Percentiles rank a stretch among this genome's conserved stretches.
These are phyloP conservation scores for Parnassius glacialis DNA, from an alignment of 2,888 invertebrate genomes.

Conservation along the genomic window DNA sequence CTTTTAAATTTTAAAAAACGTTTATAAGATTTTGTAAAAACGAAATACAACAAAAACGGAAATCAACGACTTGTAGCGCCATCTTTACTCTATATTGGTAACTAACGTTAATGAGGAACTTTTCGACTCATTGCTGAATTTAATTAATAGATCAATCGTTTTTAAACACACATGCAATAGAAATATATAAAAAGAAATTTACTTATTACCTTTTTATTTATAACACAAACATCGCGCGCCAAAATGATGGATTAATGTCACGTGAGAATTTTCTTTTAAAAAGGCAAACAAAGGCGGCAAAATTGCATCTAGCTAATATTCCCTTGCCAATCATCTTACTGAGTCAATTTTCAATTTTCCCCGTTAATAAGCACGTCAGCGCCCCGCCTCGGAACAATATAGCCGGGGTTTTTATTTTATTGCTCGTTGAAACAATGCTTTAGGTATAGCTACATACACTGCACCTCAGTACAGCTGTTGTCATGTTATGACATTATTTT, in stretches of 20 bases:
- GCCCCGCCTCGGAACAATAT: conserved; percentile 61
- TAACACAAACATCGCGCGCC: conserved; percentile 32
- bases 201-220: conserved; percentile 29
- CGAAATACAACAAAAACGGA: neutral
- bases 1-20: no score
- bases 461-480: neutral
- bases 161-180: neutral
- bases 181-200: conserved; percentile 9
- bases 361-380: conserved; percentile 76
- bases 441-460: conserved; percentile 4
- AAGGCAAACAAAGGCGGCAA: conserved; percentile 63
- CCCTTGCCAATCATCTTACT: conserved; percentile 76
- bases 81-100: conserved; percentile 10
- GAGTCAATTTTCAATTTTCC: conserved; percentile 79
- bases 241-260: conserved; percentile 77
- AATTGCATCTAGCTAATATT: conserved; percentile 76
- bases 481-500: neutral
- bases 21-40: neutral
- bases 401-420: conserved; percentile 49
- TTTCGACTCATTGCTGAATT: no score
- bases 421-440: conserved; percentile 18
- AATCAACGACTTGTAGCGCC: conserved; percentile 20
- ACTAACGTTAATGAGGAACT: neutral
- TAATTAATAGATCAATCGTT: neutral
- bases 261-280: conserved; percentile 59